Evolutionary conservation across 1,140 invertebrate species (phyloP).

Genomic region (Lordiphosa stackelbergi): DNA sequence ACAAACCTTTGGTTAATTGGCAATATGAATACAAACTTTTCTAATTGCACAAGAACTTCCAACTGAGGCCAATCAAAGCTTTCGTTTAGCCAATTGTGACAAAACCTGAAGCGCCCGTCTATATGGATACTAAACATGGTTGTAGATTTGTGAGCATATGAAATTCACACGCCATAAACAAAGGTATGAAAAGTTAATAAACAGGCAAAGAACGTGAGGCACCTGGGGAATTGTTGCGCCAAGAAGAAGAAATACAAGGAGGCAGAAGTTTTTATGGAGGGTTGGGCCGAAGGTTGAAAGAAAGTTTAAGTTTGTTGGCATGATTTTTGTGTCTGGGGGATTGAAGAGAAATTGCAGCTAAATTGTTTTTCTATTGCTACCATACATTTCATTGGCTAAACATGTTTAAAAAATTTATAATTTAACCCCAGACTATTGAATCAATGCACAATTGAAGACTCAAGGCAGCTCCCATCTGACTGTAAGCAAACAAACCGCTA

Average conservation of each 20-base stretch:
- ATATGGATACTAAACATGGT: slow-evolving; percentile 5
- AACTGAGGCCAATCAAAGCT: slow-evolving; percentile 32
- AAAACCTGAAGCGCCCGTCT: slow-evolving; percentile 18
- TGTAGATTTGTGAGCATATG: slow-evolving; percentile 36
- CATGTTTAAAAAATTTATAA: no score
- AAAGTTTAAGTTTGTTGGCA: slow-evolving; percentile 4
- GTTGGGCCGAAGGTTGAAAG: neutral
- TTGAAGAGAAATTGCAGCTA: slow-evolving; percentile 19
- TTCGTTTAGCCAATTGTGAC: slow-evolving; percentile 45
- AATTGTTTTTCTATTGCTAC: slow-evolving; percentile 30
- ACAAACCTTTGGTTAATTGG: slow-evolving; percentile 15
- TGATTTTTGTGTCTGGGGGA: slow-evolving; percentile 10
- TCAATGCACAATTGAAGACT: no score
- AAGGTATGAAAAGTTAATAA: slow-evolving; percentile 68
- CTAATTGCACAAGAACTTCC: slow-evolving; percentile 44
- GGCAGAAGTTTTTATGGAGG: neutral
- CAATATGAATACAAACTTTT: slow-evolving; percentile 15
- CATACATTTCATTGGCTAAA: no score
- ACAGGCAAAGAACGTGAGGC: slow-evolving; percentile 45
- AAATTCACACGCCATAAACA: slow-evolving; percentile 52
- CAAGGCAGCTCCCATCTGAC: neutral
- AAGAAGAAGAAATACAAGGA: neutral
- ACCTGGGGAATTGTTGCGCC: slow-evolving; percentile 35
- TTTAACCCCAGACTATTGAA: no score
- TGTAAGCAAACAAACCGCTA: slow-evolving; percentile 6